Evolutionary conservation across 2,888 invertebrate species (phyloP).

Genomic region (Noctua comes): DNA sequence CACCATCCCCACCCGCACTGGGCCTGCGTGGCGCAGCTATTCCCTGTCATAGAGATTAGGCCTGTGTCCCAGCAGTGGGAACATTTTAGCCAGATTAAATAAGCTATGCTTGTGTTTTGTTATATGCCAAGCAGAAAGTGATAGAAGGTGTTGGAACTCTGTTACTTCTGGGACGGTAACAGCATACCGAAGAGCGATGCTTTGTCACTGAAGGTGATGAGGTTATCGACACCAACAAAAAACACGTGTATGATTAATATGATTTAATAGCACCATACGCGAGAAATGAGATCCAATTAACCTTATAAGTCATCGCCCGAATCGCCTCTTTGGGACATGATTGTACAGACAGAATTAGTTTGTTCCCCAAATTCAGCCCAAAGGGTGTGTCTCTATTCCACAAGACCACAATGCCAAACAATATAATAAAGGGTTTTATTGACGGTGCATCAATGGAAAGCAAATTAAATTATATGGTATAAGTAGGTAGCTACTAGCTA

Average conservation of each 20-base stretch:
- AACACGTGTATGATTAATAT: neutral
- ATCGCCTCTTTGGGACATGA: neutral
- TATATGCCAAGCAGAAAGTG: neutral
- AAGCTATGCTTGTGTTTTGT: neutral
- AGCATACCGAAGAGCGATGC: neutral
- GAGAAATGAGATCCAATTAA: neutral
- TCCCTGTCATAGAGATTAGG: neutral
- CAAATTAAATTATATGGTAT: slow-evolving; percentile 34
- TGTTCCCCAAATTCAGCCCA: neutral
- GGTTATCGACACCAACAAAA: neutral
- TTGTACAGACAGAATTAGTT: slow-evolving; percentile 4
- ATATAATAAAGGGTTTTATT: slow-evolving; percentile 35
- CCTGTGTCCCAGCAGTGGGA: neutral
- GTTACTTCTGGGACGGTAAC: neutral
- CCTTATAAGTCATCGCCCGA: neutral
- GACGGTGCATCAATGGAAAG: slow-evolving; percentile 29
- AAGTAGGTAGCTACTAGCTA: neutral
- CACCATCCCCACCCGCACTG: neutral
- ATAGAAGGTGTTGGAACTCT: neutral
- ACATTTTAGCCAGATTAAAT: neutral
- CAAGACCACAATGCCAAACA: slow-evolving; percentile 19
- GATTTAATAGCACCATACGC: neutral
- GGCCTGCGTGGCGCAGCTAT: neutral
- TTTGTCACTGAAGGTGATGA: neutral
- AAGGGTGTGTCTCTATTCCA: slow-evolving; percentile 2